Base-by-base conservation (phyloP, 1,140 invertebrate species). In the Reticulitermes speratus region DNA sequence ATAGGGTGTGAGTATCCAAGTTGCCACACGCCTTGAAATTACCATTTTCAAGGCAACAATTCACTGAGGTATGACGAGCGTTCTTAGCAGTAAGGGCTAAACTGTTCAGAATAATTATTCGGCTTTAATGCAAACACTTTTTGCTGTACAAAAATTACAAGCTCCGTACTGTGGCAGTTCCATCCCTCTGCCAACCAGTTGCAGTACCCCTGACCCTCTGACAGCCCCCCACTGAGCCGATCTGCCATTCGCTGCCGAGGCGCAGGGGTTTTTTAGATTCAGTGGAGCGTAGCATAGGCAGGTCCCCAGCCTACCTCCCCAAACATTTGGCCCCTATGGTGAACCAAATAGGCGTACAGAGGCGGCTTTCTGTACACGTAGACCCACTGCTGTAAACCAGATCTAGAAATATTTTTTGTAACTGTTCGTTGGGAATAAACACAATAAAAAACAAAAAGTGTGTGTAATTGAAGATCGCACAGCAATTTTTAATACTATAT, bases 181-280 rank as follows among this genome's bases (percentile, higher is more conserved):
- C n/a, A 16, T 9, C 25, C 65, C 65, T 25, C 65, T 30, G 25
- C 25, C 65, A 14, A 75, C 65, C n/a, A 14, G 65, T 75, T n/a
- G 65, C 65, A n/a, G 25, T 75, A 30, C n/a, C 25, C 65, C n/a
- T 25, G 9, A 75, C 65, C 65, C 65, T 25, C 65, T 84, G 12
- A 32, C 44, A 84, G 16, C 83, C 83, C 83, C 83, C 83, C 83
- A 44, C 44, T 84, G 83, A n/a, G 83, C 32, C n/a, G 23, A 84
- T 25, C 83, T 84, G 83, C 83, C 83, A 84, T 19, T 84, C 83
- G 83, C 83, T 44, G 83, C 83, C 83, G 44, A 52, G 48, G 83
- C 44, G 44, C 83, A 44, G 44, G 8, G 32, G n/a, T n/a, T 84
- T 84, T 84, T 84, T 84, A 52, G 44, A 84, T 52, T 84, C 83